Evolutionary conservation across 2,888 invertebrate species (phyloP).

Genomic region (Ormyrus rosae): DNA sequence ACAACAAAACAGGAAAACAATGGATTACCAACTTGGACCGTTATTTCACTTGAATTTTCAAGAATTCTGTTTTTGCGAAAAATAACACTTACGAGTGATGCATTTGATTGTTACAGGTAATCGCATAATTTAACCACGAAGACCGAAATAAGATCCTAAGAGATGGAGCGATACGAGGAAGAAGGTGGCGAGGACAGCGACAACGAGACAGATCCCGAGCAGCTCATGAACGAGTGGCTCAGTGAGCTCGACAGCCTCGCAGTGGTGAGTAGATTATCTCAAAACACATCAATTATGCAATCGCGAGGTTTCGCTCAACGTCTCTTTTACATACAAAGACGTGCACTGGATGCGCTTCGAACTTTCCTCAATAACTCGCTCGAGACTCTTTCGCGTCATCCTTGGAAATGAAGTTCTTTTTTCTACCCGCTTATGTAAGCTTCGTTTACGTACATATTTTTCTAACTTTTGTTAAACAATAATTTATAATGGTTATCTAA

Average conservation of each 20-base stretch:
- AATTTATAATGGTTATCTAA: too few species aligned
- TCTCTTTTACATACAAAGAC: neutral
- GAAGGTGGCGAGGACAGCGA: constrained; percentile 80
- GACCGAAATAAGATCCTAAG: constrained; percentile 45
- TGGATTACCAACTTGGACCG: too few species aligned
- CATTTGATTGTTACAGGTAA: constrained; percentile 26
- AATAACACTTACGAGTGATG: too few species aligned
- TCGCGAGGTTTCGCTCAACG: constrained; percentile 2
- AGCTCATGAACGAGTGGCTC: constrained; percentile 87
- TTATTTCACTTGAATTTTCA: too few species aligned
- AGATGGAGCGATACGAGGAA: constrained; percentile 74
- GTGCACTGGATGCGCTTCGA: neutral
- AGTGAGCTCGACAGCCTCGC: constrained; percentile 86
- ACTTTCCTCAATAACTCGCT: neutral
- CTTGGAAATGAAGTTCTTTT: neutral
- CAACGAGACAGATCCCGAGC: constrained; percentile 84
- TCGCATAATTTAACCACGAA: constrained; percentile 17
- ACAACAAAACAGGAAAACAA: too few species aligned
- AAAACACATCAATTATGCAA: constrained; percentile 13
- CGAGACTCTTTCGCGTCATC: neutral
- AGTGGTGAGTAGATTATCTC: constrained; percentile 79
- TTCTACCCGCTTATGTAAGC: neutral
- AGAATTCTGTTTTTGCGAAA: too few species aligned
- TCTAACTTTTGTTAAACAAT: neutral
- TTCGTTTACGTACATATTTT: neutral